Base-by-base conservation (phyloP, 2,113 vertebrate genomes). In the Pungitius pungitius region DNA sequence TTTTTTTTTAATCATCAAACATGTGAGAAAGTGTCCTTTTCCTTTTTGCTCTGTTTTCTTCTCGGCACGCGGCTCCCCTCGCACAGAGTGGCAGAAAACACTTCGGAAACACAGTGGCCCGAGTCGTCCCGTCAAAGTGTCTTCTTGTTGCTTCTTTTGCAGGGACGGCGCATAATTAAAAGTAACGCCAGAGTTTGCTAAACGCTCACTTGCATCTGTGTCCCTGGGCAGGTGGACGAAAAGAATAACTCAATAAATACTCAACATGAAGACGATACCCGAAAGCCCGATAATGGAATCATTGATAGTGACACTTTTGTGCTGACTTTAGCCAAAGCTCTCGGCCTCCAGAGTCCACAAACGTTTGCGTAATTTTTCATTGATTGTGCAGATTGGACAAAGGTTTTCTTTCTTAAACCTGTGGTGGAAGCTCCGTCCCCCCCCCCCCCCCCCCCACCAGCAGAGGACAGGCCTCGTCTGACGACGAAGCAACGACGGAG, bases 1-100 rank as follows among this genome's bases (percentile, higher is more conserved):
- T 85, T 84, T n/a, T n/a, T n/a, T n/a, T 30, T 30, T 30, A 30
- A 30, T 30, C 30, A 30, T n/a, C n/a, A n/a, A n/a, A 71, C 66
- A 43, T 9, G 7, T 27, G 45, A 51, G 49, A 78, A 75, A 59
- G 37, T 42, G 60, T 35, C 58, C 62, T 12, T 30, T 66, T 42
- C 37, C 1, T 62, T 74, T 20, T 54, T 59, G 5, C 57, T 64
- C 8, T 63, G 26, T 68, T 51, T 49, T n/a, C 30, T 71, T 20
- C 39, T 52, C 20, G 30, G 60, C 55, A 59, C 26, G 24, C 35
- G 14, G 5, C 59, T 42, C 26, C 33, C 20, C 47, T 54, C 55
- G 12, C 59, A 61, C 73, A 35, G 65, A 77, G 56, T 33, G 40
- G 62, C 13, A 17, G 35, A 57, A n/a, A 61, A 73, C 22, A 4